Evolutionary conservation across 1,140 invertebrate genomes (phyloP).

Genomic region (Macrobrachium nipponense): DNA sequence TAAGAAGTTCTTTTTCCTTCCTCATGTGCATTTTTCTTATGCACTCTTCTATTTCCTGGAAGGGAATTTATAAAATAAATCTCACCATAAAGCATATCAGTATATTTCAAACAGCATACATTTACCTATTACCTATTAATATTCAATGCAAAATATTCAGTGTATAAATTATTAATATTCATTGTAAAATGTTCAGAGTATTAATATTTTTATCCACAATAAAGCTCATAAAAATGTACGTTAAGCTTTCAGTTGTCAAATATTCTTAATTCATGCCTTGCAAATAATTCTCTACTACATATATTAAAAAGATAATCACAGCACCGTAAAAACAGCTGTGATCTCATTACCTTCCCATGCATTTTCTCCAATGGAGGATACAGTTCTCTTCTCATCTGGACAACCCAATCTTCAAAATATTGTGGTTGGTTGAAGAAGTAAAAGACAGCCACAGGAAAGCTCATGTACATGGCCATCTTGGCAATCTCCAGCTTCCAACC

Average conservation of each 20-base stretch:
- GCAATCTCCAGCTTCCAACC: constrained; percentile 83
- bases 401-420: constrained; percentile 84
- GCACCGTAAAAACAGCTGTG: background rate
- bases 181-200: too few relatives aligned
- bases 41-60: constrained; percentile 56
- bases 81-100: background rate
- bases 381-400: constrained; percentile 76
- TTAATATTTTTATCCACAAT: too few relatives aligned
- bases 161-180: background rate
- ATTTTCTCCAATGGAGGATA: constrained; percentile 78
- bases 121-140: background rate
- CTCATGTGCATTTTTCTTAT: constrained; percentile 36
- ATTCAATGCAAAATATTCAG: background rate
- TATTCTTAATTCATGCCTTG: too few relatives aligned
- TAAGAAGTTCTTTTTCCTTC: constrained; percentile 42
- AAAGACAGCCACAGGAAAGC: constrained; percentile 85
- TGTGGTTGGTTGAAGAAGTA: constrained; percentile 87
- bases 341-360: constrained; percentile 69
- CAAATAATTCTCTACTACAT: too few relatives aligned
- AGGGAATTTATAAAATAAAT: constrained; percentile 11
- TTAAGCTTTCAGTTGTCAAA: too few relatives aligned
- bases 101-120: background rate
- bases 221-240: too few relatives aligned
- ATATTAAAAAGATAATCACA: background rate
- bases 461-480: constrained; percentile 86